These are phyloP conservation scores for Taxidea taxus DNA, from an alignment of 2,113 vertebrate species.

Conservation along the genomic window DNA sequence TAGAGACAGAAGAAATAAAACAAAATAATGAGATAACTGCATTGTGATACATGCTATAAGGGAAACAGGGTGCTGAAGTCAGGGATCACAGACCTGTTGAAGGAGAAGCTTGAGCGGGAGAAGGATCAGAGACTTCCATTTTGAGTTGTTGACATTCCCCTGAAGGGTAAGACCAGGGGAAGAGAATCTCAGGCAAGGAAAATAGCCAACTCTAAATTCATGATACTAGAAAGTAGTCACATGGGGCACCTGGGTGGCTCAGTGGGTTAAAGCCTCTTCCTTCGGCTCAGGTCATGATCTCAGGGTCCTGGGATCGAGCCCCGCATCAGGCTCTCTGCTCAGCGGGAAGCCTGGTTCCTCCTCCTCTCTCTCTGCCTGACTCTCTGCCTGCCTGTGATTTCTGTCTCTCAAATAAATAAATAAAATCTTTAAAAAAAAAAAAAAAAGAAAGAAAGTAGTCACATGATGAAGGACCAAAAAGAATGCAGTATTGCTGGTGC, in stretches of 20 bases:
- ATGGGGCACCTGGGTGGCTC: no score
- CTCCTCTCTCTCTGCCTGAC: no score
- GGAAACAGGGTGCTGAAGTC: accelerated
- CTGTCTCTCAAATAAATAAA: no score
- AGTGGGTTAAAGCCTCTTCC: no score
- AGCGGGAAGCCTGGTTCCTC: no score
- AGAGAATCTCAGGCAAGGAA: not conserved
- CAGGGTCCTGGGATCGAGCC: no score
- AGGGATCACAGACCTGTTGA: not conserved
- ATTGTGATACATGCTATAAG: not conserved
- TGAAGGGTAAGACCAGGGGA: not conserved
- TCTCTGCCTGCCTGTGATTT: no score
- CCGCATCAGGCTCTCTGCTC: no score
- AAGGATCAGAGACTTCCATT: not conserved
- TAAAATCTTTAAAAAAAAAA: no score
- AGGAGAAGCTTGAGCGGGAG: accelerated
- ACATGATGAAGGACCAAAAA: not conserved
- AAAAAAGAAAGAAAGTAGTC: not conserved
- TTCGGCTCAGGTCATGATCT: no score
- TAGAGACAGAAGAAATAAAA: not conserved
- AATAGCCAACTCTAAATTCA: not conserved
- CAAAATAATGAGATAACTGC: not conserved
- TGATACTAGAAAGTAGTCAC: not conserved
- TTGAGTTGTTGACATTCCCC: not conserved
- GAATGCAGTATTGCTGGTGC: not conserved